phyloP scores from a whole-genome alignment of 2,888 invertebrate genomes.

The Chaetogeoica ovagalla region DNA sequence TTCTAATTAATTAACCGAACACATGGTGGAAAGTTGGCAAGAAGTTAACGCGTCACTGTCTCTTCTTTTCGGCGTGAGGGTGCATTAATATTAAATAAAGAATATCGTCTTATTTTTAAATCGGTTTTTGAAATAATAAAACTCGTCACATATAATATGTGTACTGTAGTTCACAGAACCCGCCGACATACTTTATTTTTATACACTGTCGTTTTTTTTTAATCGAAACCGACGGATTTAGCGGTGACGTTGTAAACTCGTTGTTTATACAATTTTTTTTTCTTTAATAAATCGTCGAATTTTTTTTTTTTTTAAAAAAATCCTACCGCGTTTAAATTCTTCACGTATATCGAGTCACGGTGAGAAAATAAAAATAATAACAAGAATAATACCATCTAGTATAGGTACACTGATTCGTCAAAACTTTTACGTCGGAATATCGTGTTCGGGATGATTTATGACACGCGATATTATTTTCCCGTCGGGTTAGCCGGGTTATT shows the following conservation, averaged over 20 bases:
- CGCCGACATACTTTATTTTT: background rate
- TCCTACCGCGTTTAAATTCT: no score
- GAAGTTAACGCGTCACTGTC: background rate
- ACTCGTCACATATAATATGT: background rate
- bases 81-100: background rate
- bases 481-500: background rate
- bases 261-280: no score
- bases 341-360: no score
- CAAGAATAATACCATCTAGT: no score
- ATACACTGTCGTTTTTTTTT: constrained; percentile 16
- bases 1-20: no score
- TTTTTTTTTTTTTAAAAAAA: no score
- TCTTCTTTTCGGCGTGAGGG: background rate
- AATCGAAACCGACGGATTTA: background rate
- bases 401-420: no score
- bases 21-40: no score
- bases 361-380: no score
- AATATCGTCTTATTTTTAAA: constrained; percentile 27
- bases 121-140: constrained; percentile 2
- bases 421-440: background rate
- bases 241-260: no score
- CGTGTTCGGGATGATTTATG: background rate
- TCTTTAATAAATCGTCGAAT: no score
- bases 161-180: no score
- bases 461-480: background rate